Conservation (phyloP, 2,888 invertebrate genomes). For the Melolontha melolontha region DNA sequence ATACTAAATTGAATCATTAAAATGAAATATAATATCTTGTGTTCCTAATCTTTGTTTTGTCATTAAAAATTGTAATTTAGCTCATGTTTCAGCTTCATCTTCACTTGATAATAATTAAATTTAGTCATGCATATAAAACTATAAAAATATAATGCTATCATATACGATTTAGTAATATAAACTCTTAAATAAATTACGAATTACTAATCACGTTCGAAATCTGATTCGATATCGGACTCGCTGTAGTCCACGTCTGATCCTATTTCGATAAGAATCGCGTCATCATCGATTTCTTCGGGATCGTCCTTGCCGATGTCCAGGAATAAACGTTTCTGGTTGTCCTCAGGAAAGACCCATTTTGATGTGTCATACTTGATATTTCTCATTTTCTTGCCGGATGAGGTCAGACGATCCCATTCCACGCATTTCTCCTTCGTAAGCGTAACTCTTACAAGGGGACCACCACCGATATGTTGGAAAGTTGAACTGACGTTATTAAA, state of each 20-base stretch:
- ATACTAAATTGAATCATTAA: no score
- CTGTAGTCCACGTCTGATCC: slow-evolving; percentile 48
- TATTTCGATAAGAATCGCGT: slow-evolving; percentile 37
- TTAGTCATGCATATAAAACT: no score
- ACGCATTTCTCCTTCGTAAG: slow-evolving; percentile 54
- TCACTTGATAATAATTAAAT: no score
- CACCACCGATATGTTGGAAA: slow-evolving; percentile 53
- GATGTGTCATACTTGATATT: slow-evolving; percentile 58
- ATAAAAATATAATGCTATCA: no score
- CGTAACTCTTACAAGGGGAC: slow-evolving; percentile 54
- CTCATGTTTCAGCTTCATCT: no score
- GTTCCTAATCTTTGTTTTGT: no score
- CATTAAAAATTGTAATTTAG: no score
- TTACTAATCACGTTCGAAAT: slow-evolving; percentile 16
- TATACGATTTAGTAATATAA: no score
- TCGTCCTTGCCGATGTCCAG: slow-evolving; percentile 43
- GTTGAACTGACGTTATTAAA: slow-evolving; percentile 53
- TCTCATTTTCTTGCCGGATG: slow-evolving; percentile 53
- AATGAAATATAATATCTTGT: no score
- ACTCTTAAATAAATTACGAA: no score
- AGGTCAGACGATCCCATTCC: slow-evolving; percentile 58
- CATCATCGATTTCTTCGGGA: slow-evolving; percentile 37
- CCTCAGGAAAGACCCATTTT: slow-evolving; percentile 52
- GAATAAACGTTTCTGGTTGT: slow-evolving; percentile 49
- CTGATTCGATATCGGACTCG: slow-evolving; percentile 48